Evolutionary conservation across 2,113 vertebrate species (phyloP).

Genomic region (Irena cyanogastra): DNA sequence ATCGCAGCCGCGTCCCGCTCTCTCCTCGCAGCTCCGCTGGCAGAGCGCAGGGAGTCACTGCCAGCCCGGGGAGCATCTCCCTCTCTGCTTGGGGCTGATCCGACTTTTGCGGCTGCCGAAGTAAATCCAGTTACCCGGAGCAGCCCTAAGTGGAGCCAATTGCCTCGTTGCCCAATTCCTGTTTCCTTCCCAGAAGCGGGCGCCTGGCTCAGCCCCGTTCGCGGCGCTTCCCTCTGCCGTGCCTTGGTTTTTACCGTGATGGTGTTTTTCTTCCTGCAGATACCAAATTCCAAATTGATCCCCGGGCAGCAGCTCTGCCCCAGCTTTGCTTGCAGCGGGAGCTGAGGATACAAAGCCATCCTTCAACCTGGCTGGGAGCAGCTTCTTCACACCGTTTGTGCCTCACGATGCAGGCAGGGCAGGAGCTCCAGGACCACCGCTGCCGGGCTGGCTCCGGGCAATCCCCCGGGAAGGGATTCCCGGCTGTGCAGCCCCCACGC

Average conservation of each 20-base stretch:
- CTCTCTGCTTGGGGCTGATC: not conserved
- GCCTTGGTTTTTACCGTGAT: not conserved
- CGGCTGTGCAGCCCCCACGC: not conserved
- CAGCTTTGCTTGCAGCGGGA: not conserved
- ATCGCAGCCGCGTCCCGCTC: rapidly evolving
- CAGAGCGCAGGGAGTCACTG: not conserved
- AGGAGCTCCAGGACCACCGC: not conserved
- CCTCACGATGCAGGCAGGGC: rapidly evolving
- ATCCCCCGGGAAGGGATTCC: not conserved
- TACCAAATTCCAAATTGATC: not conserved
- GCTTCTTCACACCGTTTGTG: not conserved
- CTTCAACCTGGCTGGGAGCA: not conserved
- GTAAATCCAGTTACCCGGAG: not conserved
- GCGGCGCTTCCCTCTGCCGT: rapidly evolving
- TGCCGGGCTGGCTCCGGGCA: not conserved
- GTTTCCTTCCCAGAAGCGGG: not conserved
- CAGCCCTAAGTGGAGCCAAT: not conserved
- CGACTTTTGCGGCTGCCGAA: not conserved
- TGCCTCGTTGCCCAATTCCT: not conserved
- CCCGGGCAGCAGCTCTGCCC: not conserved
- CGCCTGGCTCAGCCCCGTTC: rapidly evolving
- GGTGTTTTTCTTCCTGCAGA: not conserved
- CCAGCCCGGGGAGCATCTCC: not conserved
- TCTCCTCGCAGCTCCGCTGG: rapidly evolving
- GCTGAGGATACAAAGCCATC: not conserved